Evolutionary conservation across 37 sponge, comb jelly and placozoan genomes (phyloP).

Genomic region (Spongilla lacustris): DNA sequence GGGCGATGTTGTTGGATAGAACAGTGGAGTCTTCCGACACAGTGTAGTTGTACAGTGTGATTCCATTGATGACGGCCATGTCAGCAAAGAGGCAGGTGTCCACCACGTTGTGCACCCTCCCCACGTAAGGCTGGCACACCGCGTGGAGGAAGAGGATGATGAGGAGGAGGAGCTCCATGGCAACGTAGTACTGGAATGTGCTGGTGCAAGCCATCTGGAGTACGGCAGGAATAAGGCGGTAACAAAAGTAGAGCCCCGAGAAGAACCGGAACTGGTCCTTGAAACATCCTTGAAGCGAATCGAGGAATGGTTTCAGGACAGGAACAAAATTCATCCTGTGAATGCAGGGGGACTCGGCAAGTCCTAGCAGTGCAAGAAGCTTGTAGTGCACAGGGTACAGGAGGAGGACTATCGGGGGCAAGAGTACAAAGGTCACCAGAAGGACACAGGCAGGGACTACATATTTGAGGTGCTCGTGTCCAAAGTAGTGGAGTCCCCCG

Average conservation of each 20-base stretch:
- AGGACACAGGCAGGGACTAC: neutral
- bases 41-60: neutral
- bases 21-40: no score
- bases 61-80: constrained; percentile 3
- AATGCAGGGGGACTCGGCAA: neutral
- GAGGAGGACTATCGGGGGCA: constrained; percentile 1
- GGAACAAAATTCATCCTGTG: neutral
- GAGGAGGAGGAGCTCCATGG: neutral
- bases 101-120: neutral
- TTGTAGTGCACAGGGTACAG: neutral
- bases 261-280: constrained; percentile 14
- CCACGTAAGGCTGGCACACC: neutral
- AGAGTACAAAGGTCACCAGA: neutral
- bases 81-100: constrained; percentile 24
- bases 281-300: constrained; percentile 11
- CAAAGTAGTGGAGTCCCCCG: neutral
- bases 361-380: neutral
- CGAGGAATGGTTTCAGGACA: neutral
- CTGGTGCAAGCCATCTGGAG: neutral
- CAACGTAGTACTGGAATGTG: neutral
- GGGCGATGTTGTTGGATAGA: no score
- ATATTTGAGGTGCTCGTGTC: neutral
- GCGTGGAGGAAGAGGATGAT: constrained; percentile 1
- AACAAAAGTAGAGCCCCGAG: constrained; percentile 1
- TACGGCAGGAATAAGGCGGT: neutral